Conservation (phyloP, 2,113 vertebrate genomes). For the Neomonachus schauinslandi region DNA sequence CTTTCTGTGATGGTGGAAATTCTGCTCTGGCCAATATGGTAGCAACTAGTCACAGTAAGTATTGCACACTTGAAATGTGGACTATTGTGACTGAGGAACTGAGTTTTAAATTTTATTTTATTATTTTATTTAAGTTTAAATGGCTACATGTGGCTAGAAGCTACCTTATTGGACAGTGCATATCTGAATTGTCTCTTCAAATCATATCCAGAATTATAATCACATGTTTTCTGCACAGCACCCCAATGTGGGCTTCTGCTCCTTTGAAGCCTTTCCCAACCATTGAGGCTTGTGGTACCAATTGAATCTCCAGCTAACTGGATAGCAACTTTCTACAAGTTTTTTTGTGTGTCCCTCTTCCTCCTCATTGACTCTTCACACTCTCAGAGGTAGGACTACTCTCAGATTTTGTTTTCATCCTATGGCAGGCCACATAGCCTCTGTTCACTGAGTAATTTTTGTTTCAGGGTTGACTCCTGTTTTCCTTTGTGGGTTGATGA, state of each 20-base stretch:
- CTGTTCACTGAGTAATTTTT: not conserved
- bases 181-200: not conserved
- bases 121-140: not conserved
- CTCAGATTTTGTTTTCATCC: not conserved
- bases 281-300: not conserved
- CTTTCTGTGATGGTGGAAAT: not conserved
- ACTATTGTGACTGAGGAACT: not conserved
- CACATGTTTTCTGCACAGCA: not conserved
- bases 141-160: not conserved
- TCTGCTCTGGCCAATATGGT: not conserved
- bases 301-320: not conserved
- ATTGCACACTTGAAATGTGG: not conserved
- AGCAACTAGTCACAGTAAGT: not conserved
- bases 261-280: not conserved
- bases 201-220: not conserved
- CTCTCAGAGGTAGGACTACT: not conserved
- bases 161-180: not conserved
- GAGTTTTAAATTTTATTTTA: not conserved
- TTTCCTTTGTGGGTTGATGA: not conserved
- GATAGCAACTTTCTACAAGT: not conserved
- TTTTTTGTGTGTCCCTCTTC: not conserved
- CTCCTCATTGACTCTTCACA: not conserved
- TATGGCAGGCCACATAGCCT: not conserved
- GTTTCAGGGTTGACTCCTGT: not conserved
- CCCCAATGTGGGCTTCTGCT: fast-evolving